These are phyloP conservation scores for Portunus trituberculatus DNA, from an alignment of 1,140 invertebrate species.

Conservation along the genomic window DNA sequence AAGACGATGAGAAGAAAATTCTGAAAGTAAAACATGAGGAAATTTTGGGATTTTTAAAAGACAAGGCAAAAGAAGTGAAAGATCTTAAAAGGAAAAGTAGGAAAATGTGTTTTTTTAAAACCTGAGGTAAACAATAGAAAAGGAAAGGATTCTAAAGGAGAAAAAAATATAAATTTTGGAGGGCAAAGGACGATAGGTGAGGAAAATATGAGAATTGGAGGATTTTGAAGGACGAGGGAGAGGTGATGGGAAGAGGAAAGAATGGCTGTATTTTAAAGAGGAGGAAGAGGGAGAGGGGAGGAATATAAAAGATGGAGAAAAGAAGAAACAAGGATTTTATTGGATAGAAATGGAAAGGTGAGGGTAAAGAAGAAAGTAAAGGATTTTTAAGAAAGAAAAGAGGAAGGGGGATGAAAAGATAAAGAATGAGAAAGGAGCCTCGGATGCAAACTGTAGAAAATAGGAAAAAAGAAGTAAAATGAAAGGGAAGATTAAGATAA, in stretches of 20 bases:
- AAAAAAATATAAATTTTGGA: too few relatives aligned
- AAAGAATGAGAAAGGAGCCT: background rate
- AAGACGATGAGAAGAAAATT: too few relatives aligned
- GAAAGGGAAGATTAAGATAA: too few relatives aligned
- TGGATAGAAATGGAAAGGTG: background rate
- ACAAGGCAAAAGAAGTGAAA: too few relatives aligned
- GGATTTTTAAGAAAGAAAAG: background rate
- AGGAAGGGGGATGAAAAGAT: background rate
- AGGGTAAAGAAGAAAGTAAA: background rate
- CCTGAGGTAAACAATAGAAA: too few relatives aligned
- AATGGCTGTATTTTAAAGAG: background rate
- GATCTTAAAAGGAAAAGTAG: too few relatives aligned
- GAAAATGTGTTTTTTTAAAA: too few relatives aligned
- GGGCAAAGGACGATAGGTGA: too few relatives aligned
- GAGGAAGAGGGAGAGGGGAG: background rate
- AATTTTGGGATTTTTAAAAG: too few relatives aligned
- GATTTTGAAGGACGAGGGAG: background rate
- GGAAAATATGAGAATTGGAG: background rate
- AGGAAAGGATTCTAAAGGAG: too few relatives aligned
- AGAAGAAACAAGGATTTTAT: background rate
- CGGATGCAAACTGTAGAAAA: background rate
- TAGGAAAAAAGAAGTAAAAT: background rate
- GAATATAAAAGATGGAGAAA: background rate
- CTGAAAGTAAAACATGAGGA: too few relatives aligned
- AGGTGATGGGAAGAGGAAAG: background rate